phyloP scores from a whole-genome alignment of 2,113 vertebrate genomes.

The Acrocephalus kingi region DNA sequence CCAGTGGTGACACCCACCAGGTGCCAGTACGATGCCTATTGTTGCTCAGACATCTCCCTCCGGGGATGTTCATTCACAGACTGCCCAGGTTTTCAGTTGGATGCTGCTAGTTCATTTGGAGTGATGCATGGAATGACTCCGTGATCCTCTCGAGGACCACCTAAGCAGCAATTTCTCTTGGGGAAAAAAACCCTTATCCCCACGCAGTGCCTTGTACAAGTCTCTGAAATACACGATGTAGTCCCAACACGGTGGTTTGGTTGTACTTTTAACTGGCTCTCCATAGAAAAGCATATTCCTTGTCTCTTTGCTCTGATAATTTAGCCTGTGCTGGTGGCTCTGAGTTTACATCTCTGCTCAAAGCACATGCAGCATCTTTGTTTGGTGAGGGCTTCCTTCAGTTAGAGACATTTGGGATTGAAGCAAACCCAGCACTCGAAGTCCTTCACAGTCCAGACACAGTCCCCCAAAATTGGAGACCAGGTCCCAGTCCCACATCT shows the following conservation, averaged over 20 bases:
- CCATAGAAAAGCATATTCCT: background rate
- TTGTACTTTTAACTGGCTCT: rapidly evolving
- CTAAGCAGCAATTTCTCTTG: background rate
- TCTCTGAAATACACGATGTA: background rate
- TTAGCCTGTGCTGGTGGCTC: background rate
- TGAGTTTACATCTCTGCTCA: background rate
- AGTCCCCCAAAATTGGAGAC: background rate
- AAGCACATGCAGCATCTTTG: background rate
- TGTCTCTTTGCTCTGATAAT: background rate
- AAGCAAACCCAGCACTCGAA: background rate
- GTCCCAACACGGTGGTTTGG: background rate
- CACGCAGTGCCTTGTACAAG: background rate
- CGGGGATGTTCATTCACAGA: background rate
- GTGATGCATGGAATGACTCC: too few relatives aligned
- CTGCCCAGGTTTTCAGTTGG: background rate
- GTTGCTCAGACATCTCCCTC: rapidly evolving
- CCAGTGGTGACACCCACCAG: background rate
- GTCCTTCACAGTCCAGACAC: background rate
- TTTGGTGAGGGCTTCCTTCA: background rate
- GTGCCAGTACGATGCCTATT: rapidly evolving
- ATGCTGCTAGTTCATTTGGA: background rate
- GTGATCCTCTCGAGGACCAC: background rate
- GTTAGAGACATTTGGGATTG: background rate
- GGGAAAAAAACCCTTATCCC: background rate
- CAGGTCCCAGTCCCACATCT: rapidly evolving